Conservation (phyloP, 2,113 vertebrate species). For the Prinia subflava region DNA sequence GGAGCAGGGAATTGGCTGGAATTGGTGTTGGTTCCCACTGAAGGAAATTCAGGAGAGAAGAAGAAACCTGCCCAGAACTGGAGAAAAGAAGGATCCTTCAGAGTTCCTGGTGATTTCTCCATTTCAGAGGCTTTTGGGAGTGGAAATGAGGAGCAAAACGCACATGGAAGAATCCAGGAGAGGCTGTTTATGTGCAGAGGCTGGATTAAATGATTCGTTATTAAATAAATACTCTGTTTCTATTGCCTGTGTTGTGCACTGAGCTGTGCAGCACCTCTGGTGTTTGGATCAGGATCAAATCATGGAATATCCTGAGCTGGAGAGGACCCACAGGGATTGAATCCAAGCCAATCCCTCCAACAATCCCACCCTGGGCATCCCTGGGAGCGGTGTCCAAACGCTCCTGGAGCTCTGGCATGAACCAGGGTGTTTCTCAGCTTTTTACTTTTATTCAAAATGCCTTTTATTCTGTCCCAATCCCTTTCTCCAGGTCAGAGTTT, state of each 20-base stretch:
- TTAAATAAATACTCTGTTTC: neutral
- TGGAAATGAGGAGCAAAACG: neutral
- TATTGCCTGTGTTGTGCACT: neutral
- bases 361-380: neutral
- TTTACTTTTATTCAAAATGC: neutral
- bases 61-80: neutral
- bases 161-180: neutral
- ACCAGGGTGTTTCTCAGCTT: neutral
- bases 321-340: neutral
- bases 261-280: neutral
- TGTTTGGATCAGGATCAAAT: neutral
- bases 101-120: neutral
- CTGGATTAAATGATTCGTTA: neutral
- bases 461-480: neutral
- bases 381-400: accelerated
- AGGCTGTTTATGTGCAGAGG: neutral
- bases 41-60: neutral
- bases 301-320: neutral
- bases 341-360: neutral
- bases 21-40: neutral
- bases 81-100: neutral
- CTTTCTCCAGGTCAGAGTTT: neutral
- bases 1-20: neutral
- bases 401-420: neutral
- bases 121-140: neutral